phyloP scores from a whole-genome alignment of 1,140 invertebrate species.

The Druon quercuslanigerum region DNA sequence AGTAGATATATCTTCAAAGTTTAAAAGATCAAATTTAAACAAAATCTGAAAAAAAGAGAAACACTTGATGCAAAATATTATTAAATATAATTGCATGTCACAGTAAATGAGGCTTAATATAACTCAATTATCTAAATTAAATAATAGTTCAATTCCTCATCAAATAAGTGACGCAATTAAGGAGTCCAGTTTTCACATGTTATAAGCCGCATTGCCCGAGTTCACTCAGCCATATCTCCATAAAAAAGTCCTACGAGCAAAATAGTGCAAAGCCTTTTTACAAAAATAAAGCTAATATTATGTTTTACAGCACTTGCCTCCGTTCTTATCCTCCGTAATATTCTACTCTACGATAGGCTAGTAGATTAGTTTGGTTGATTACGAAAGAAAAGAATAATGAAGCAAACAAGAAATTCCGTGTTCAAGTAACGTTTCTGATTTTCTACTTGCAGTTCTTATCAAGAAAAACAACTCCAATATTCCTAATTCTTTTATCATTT shows the following conservation, averaged over 20 bases:
- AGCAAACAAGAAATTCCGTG: neutral
- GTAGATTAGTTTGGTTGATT: conserved; percentile 25
- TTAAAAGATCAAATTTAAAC: too few species aligned
- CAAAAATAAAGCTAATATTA: conserved; percentile 25
- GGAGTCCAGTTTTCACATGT: conserved; percentile 4
- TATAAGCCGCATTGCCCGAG: conserved; percentile 17
- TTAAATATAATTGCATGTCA: too few species aligned
- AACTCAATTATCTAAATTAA: conserved; percentile 3
- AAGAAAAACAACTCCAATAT: neutral
- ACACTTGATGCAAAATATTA: too few species aligned
- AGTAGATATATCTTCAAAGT: too few species aligned
- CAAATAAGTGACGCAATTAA: conserved; percentile 10
- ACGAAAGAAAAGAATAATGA: conserved; percentile 17
- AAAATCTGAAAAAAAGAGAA: too few species aligned
- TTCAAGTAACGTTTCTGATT: conserved; percentile 26
- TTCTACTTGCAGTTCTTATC: neutral
- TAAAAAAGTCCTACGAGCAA: conserved; percentile 8
- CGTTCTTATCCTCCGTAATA: conserved; percentile 21
- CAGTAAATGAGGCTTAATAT: too few species aligned
- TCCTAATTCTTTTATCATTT: neutral
- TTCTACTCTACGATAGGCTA: neutral
- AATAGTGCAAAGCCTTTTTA: conserved; percentile 16
- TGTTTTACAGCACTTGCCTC: conserved; percentile 16
- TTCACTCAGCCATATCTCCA: conserved; percentile 9
- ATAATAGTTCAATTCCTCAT: neutral